A percentile compares a stretch with the other conserved stretches of the same genome.
Evolutionary conservation across 37 sponge, comb jelly and placozoan genomes (phyloP).

Genomic region (Ephydatia muelleri): DNA sequence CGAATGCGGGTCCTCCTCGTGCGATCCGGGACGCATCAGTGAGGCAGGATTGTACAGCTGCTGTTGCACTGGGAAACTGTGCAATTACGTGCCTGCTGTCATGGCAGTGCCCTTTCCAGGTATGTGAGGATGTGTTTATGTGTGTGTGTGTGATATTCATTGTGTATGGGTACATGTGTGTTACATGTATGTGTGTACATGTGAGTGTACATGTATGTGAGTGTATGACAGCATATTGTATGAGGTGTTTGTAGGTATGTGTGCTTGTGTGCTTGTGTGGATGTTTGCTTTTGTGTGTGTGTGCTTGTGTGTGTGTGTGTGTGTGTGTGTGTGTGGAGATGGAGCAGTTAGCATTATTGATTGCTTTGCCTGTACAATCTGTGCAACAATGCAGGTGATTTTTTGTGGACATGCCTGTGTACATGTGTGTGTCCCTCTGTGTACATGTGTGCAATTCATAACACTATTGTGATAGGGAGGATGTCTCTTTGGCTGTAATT

Average conservation of each 20-base stretch:
- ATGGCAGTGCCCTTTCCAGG: not conserved
- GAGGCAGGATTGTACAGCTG: not conserved
- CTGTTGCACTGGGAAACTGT: not conserved
- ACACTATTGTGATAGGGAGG: too few species aligned
- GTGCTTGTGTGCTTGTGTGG: constrained; percentile 42
- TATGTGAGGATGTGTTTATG: not conserved
- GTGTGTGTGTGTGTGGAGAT: not conserved
- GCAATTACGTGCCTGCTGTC: not conserved
- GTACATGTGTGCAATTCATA: too few species aligned
- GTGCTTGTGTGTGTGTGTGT: constrained; percentile 9
- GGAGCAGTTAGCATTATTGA: not conserved
- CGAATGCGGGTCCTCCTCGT: not conserved
- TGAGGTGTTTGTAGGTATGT: not conserved
- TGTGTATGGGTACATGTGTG: not conserved
- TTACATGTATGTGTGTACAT: not conserved
- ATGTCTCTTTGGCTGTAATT: too few species aligned
- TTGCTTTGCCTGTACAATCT: not conserved
- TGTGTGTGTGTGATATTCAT: not conserved
- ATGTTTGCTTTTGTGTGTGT: constrained; percentile 26
- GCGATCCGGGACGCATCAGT: not conserved
- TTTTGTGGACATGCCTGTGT: too few species aligned
- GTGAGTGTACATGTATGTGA: not conserved
- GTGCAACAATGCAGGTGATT: not conserved
- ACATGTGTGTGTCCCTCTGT: too few species aligned
- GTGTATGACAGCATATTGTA: not conserved